Evolutionary conservation across 2,888 invertebrate species (phyloP), one percentile per base, ranked within the genome.

Genomic region (Dasysyrphus albostriatus): DNA sequence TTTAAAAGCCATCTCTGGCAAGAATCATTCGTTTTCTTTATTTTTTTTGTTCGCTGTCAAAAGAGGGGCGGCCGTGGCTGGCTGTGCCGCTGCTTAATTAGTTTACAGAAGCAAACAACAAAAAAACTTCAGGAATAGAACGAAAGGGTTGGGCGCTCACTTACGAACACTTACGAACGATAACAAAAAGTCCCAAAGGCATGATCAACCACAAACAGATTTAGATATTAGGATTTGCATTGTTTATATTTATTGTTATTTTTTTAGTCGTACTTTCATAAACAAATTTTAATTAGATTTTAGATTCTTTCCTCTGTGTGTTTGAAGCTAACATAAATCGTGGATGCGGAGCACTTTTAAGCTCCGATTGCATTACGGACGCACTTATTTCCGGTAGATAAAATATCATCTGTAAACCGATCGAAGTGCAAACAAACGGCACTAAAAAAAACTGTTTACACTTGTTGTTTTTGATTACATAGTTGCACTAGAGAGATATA

Each of bases 1-100:
- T 90, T 90, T 88, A 89, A 91, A 89, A 90, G 91, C 78, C 59
- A 61, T 70, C 29, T 14, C 69, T 65, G 74, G 79, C 73, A 42
- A 37, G 47, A 47, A 16, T 24, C 32, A 54, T 37, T 74, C 7
- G 54, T 54, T 29, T 29, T 54, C 29, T 29, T 51, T 74, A 61
- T 42, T 70, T 51, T 34, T 44, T 24, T 39, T 24, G 3, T 29
- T 39, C 8, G 19, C 39, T 54, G 34, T 49, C 16, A 37, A 58
- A 72, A 77, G 72, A 69, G 63, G 39, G 81, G 56, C 58, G 37
- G 51, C 34, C 4, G 34, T n/a, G 42, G 14, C 29, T 24, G 51
- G 7, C 51, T 51, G 47, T 56, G 37, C 51, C n/a, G 42, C 47
- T 67, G 75, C 47, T 61, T 84, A 84, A 84, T 84, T 84, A 84